Percentiles rank a stretch among this genome's conserved stretches.
phyloP scores from a whole-genome alignment of 2,113 vertebrate genomes.

The Alethe diademata region DNA sequence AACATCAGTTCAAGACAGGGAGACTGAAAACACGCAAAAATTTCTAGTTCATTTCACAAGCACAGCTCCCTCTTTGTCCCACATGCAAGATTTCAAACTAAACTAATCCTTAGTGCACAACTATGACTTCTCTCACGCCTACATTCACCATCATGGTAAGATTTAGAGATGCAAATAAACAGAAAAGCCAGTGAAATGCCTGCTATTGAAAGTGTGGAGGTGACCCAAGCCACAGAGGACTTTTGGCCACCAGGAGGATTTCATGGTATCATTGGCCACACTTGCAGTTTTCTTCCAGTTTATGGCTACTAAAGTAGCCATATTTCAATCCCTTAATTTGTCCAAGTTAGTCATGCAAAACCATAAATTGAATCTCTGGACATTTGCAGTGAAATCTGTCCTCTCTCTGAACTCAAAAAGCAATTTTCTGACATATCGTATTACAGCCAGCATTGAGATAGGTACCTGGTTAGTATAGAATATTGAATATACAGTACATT shows the following conservation, averaged over 20 bases:
- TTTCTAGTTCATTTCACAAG: not conserved
- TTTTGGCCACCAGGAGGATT: not conserved
- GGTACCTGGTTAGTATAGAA: not conserved
- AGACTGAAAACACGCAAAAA: not conserved
- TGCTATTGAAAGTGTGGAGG: not conserved
- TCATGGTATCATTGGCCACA: not conserved
- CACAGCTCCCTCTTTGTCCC: not conserved
- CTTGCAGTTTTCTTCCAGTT: not conserved
- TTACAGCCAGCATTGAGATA: not conserved
- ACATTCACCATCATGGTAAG: not conserved
- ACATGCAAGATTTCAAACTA: not conserved
- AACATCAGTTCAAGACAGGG: not conserved
- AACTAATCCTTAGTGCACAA: not conserved
- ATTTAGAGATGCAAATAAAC: not conserved
- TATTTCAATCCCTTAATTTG: constrained; percentile 1
- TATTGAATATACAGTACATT: not conserved
- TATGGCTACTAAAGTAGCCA: not conserved
- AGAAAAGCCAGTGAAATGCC: not conserved
- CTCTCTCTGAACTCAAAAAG: not conserved
- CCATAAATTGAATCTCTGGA: not conserved
- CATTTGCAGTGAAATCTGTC: not conserved
- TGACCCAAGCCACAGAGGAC: not conserved
- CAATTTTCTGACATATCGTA: not conserved
- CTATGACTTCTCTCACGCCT: not conserved
- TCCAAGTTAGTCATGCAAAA: constrained; percentile 13